Evolutionary conservation across 2,888 invertebrate species (phyloP), one percentile per base, ranked within the genome.

Genomic region (Neoascia interrupta): DNA sequence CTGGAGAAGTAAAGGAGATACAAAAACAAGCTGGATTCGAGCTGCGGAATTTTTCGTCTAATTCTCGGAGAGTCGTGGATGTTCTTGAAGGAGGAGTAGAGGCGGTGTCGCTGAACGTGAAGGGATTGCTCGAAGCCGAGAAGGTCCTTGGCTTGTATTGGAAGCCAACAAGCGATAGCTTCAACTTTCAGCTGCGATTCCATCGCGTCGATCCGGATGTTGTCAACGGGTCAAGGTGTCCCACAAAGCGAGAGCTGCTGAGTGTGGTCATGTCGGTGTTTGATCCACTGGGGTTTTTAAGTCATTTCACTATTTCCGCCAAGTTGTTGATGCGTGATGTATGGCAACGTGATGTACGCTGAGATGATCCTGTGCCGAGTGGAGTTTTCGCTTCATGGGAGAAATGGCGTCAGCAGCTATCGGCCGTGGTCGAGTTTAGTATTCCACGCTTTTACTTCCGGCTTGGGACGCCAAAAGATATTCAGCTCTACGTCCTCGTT

Each of bases 401-500:
- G 3, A 26, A 10, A 26, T 66, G 23, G 53, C 5, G 34, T 1
- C 10, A 13, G 3, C 1, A 16, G 3, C 5, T 63, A 15, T 4
- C 3, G 4, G 16, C 43, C 11, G 45, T 37, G 1, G 18, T 10
- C 8, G 26, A 45, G 4, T 18, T 64, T 1, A 8, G 5, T 2
- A 11, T 58, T 5, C 39, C 41, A 37, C 8, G 53, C n/a, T 39
- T 8, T n/a, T 49, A 63, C 23, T 51, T 51, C 3, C 5, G 4
- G 39, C 26, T 16, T n/a, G 56, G 5, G 1, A 10, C n/a, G 6
- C 56, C 69, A 16, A 4, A 37, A 5, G 11, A 39, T 2, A 3
- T 58, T 1, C 49, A 72, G 19, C 47, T 79, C 4, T 72, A 72
- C n/a, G 23, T 61, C 1, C 79, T 81, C n/a, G n/a, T n/a, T n/a